These are phyloP conservation scores for Gastrophryne carolinensis DNA, from an alignment of 2,797 vertebrate genomes.

Conservation along the genomic window DNA sequence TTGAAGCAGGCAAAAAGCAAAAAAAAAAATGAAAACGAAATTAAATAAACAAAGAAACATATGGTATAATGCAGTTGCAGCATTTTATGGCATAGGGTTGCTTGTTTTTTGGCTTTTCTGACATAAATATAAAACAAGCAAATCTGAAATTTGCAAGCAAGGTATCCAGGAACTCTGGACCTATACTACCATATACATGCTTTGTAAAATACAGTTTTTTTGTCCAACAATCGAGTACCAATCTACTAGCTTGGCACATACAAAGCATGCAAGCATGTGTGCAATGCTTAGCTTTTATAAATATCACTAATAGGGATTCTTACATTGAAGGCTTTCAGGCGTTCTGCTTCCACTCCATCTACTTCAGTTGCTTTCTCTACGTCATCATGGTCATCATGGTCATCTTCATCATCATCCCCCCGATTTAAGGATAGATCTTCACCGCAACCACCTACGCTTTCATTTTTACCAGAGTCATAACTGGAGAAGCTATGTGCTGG, in stretches of 20 bases:
- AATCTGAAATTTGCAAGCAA: not conserved
- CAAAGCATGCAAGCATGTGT: too few species aligned
- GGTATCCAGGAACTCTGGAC: not conserved
- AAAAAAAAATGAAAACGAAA: not conserved
- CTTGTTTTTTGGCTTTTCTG: not conserved
- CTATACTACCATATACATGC: not conserved
- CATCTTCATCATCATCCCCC: slow-evolving; percentile 77
- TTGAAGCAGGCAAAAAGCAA: not conserved
- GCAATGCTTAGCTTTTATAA: too few species aligned
- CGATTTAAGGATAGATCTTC: slow-evolving; percentile 76
- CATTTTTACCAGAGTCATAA: slow-evolving; percentile 78
- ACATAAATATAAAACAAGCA: not conserved
- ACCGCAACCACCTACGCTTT: slow-evolving; percentile 73
- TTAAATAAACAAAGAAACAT: not conserved
- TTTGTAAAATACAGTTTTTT: not conserved
- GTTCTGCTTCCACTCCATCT: slow-evolving; percentile 76
- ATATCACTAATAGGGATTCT: slow-evolving; percentile 58
- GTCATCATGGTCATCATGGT: slow-evolving; percentile 78
- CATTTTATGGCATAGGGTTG: not conserved
- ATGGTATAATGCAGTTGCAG: not conserved
- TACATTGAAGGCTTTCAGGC: slow-evolving; percentile 82
- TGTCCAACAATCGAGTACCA: not conserved
- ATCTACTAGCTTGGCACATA: not conserved
- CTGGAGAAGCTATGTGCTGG: slow-evolving; percentile 80
- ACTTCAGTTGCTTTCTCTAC: slow-evolving; percentile 73